Conservation (phyloP, 2,888 invertebrate genomes). For the Tetranychus piercei region DNA sequence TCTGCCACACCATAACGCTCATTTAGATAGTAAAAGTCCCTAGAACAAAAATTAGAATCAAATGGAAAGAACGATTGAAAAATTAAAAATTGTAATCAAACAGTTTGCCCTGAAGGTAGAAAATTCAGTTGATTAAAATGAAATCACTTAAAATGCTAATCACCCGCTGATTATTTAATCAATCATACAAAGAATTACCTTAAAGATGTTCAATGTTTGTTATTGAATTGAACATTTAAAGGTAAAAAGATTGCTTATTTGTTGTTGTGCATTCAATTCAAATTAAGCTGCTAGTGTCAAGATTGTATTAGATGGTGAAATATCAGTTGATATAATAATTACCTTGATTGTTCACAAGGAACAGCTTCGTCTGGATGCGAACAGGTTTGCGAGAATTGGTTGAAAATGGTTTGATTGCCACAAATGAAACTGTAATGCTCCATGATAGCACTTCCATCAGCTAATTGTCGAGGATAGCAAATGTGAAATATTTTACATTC, state of each 20-base stretch:
- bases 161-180: background rate
- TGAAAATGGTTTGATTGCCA: constrained; percentile 20
- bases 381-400: constrained; percentile 19
- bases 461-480: constrained; percentile 23
- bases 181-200: too few relatives aligned
- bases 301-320: background rate
- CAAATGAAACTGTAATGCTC: constrained; percentile 17
- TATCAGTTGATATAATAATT: background rate
- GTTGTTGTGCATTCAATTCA: background rate
- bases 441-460: constrained; percentile 19
- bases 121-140: background rate
- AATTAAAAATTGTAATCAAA: background rate
- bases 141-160: background rate
- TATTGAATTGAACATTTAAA: background rate
- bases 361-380: constrained; percentile 13
- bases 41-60: background rate
- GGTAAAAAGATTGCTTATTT: background rate
- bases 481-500: constrained; percentile 26
- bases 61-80: background rate
- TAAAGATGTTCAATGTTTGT: too few relatives aligned
- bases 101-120: background rate
- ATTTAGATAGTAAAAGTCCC: constrained; percentile 7
- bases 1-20: background rate
- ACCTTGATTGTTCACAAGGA: constrained; percentile 16
- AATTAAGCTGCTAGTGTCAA: background rate